phyloP scores from a whole-genome alignment of 1,140 invertebrate species.

The Ceratoteleas bidentatus region DNA sequence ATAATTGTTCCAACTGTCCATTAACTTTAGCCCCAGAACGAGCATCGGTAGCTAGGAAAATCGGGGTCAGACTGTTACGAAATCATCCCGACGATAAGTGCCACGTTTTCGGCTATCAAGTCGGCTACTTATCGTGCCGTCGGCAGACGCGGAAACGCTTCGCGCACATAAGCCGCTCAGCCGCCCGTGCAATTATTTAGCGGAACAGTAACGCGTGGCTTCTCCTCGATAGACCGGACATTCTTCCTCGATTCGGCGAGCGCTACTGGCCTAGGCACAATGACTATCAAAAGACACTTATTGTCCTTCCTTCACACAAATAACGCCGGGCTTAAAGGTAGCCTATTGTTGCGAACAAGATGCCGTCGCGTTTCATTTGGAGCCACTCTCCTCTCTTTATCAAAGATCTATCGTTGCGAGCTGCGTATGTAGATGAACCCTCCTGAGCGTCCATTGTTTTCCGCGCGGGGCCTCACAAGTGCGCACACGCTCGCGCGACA shows the following conservation, averaged over 20 bases:
- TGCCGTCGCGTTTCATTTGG: slow-evolving; percentile 57
- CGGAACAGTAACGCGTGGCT: slow-evolving; percentile 58
- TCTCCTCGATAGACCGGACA: slow-evolving; percentile 56
- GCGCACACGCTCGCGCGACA: too few species aligned
- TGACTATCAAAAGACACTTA: slow-evolving; percentile 77
- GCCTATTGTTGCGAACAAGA: slow-evolving; percentile 58
- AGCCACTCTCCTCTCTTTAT: slow-evolving; percentile 46
- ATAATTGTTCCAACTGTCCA: too few species aligned
- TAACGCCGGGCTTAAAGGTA: slow-evolving; percentile 47
- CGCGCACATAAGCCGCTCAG: slow-evolving; percentile 18
- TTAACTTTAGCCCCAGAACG: too few species aligned
- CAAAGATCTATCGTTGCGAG: slow-evolving; percentile 76
- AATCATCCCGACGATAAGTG: too few species aligned
- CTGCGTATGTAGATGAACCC: slow-evolving; percentile 78
- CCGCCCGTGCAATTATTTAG: slow-evolving; percentile 55
- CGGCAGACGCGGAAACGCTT: slow-evolving; percentile 18
- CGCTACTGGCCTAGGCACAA: slow-evolving; percentile 73
- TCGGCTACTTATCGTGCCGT: slow-evolving; percentile 1
- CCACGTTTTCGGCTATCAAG: background rate
- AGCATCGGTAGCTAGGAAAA: too few species aligned
- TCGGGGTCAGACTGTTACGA: too few species aligned
- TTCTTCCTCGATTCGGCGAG: slow-evolving; percentile 53
- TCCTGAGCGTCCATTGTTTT: slow-evolving; percentile 72
- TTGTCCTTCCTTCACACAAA: slow-evolving; percentile 75
- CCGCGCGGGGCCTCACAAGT: too few species aligned